phyloP scores from a whole-genome alignment of 2,888 invertebrate species.

The Idaea aversata region DNA sequence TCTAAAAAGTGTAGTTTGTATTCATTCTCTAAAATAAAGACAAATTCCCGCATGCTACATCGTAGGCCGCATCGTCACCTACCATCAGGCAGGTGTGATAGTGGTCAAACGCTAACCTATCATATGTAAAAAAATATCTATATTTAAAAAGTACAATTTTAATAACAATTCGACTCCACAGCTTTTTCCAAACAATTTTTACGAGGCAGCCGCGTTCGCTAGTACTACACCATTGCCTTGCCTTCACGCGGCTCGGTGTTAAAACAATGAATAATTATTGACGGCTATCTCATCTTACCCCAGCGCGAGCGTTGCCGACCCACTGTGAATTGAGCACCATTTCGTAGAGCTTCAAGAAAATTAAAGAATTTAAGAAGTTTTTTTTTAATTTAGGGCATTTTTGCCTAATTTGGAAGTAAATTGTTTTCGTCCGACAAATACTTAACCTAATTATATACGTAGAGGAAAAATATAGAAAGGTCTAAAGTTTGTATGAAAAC shows the following conservation, averaged over 20 bases:
- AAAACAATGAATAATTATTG: constrained; percentile 79
- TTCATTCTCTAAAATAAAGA: too few relatives aligned
- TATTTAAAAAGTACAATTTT: not conserved
- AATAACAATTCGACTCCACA: constrained; percentile 42
- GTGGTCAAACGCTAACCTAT: too few relatives aligned
- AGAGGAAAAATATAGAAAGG: too few relatives aligned
- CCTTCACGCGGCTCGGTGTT: constrained; percentile 70
- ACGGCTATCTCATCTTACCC: constrained; percentile 19
- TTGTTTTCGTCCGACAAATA: not conserved
- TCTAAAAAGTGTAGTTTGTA: too few relatives aligned
- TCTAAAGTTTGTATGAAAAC: too few relatives aligned
- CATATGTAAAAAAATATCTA: too few relatives aligned
- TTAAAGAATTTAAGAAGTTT: not conserved
- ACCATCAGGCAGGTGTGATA: too few relatives aligned
- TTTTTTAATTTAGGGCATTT: too few relatives aligned
- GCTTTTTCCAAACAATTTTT: constrained; percentile 57
- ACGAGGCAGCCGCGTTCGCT: constrained; percentile 65
- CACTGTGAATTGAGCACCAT: constrained; percentile 9
- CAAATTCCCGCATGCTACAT: too few relatives aligned
- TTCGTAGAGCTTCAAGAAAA: not conserved
- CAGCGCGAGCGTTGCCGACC: constrained; percentile 15
- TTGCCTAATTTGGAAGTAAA: not conserved
- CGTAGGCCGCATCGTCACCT: too few relatives aligned
- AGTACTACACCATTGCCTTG: constrained; percentile 53
- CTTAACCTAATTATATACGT: too few relatives aligned